These are phyloP conservation scores for Agrotis exclamationis DNA, from an alignment of 2,888 invertebrate genomes.

Conservation along the genomic window DNA sequence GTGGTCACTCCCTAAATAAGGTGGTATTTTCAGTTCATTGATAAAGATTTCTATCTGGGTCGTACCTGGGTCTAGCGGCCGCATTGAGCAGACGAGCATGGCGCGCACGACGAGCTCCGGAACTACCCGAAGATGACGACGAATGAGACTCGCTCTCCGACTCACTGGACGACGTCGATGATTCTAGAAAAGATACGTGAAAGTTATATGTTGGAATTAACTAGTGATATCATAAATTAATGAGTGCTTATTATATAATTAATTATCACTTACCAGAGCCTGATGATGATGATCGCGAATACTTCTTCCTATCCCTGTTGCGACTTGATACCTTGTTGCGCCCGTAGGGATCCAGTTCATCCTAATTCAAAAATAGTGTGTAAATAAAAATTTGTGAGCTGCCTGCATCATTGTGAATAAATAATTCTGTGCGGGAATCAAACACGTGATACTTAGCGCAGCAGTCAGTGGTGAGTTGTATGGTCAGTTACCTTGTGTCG, in stretches of 20 bases:
- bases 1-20: no score
- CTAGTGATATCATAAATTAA: no score
- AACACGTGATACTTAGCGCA: no score
- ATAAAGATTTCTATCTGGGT: not conserved
- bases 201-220: not conserved
- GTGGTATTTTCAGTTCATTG: no score
- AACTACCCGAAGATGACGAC: conserved; percentile 88
- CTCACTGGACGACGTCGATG: conserved; percentile 87
- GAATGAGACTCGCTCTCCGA: conserved; percentile 89
- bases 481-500: conserved; percentile 69
- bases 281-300: conserved; percentile 88
- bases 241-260: not conserved
- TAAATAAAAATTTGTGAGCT: not conserved
- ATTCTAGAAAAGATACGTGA: conserved; percentile 73
- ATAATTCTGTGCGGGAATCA: no score
- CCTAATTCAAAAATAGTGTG: conserved; percentile 70
- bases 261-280: conserved; percentile 81
- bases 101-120: conserved; percentile 84
- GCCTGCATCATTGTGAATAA: no score
- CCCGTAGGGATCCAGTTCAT: conserved; percentile 87
- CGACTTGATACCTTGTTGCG: conserved; percentile 81
- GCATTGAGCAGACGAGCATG: conserved; percentile 86
- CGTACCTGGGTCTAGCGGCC: conserved; percentile 83
- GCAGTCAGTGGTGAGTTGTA: not conserved
- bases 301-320: conserved; percentile 85